phyloP scores from a whole-genome alignment of 2,797 vertebrate species.

The Perdix hodgsoniae region DNA sequence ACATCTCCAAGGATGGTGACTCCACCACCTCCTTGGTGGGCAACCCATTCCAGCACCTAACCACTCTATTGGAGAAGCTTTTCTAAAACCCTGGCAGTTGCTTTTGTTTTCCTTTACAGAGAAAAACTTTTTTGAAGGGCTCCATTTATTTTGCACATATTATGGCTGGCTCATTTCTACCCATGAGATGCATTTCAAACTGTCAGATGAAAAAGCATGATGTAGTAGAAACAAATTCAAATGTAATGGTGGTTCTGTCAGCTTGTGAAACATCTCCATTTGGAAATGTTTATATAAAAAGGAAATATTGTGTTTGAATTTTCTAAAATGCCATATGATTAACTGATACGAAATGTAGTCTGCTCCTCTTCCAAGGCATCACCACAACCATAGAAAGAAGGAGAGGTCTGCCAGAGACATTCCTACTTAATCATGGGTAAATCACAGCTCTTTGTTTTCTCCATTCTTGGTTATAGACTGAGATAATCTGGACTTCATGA shows the following conservation, averaged over 20 bases:
- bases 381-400: background rate
- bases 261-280: background rate
- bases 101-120: constrained; percentile 26
- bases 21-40: too few species aligned
- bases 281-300: background rate
- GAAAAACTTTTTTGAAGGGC: background rate
- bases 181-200: background rate
- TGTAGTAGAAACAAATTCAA: background rate
- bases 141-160: background rate
- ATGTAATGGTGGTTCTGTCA: background rate
- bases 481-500: background rate
- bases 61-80: too few species aligned
- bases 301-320: background rate
- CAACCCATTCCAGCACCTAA: too few species aligned
- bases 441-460: background rate
- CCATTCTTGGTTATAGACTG: constrained; percentile 46
- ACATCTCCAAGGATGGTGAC: too few species aligned
- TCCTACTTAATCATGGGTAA: background rate
- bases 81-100: background rate
- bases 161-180: background rate
- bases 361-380: background rate
- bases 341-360: background rate
- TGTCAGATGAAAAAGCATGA: constrained; percentile 6
- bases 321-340: background rate
- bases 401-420: background rate